These are phyloP conservation scores for Amphiura filiformis DNA, from an alignment of 35 echinoderm and acorn worm species.

Conservation along the genomic window DNA sequence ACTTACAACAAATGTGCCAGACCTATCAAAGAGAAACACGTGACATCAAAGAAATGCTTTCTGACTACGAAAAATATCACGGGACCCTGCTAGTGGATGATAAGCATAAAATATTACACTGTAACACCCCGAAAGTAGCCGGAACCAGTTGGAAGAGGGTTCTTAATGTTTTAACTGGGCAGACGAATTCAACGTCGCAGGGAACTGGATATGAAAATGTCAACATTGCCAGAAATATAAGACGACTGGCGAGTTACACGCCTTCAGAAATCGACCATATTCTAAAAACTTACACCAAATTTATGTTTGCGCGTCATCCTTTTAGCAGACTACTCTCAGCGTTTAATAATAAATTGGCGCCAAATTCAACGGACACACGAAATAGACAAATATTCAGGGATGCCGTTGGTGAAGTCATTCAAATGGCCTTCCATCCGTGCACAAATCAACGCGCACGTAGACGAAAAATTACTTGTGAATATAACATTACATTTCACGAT, in stretches of 20 bases:
- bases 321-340: conserved; percentile 75
- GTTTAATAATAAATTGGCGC: conserved; percentile 77
- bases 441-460: neutral
- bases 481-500: conserved; percentile 63
- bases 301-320: conserved; percentile 75
- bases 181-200: neutral
- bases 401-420: neutral
- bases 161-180: conserved; percentile 17
- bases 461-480: neutral
- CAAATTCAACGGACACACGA: conserved; percentile 39
- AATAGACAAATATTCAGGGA: neutral
- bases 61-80: neutral
- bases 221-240: neutral
- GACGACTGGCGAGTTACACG: neutral
- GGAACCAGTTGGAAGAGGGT: conserved; percentile 44
- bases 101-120: conserved; percentile 24
- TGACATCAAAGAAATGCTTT: neutral
- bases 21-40: neutral
- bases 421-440: neutral
- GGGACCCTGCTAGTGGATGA: neutral
- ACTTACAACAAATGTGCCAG: neutral
- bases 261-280: conserved; percentile 34
- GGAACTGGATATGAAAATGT: neutral
- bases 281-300: conserved; percentile 67
- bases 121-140: conserved; percentile 43